Evolutionary conservation across 2,113 vertebrate species (phyloP), one percentile per base, ranked within the genome.

Genomic region (Dicerorhinus sumatrensis): DNA sequence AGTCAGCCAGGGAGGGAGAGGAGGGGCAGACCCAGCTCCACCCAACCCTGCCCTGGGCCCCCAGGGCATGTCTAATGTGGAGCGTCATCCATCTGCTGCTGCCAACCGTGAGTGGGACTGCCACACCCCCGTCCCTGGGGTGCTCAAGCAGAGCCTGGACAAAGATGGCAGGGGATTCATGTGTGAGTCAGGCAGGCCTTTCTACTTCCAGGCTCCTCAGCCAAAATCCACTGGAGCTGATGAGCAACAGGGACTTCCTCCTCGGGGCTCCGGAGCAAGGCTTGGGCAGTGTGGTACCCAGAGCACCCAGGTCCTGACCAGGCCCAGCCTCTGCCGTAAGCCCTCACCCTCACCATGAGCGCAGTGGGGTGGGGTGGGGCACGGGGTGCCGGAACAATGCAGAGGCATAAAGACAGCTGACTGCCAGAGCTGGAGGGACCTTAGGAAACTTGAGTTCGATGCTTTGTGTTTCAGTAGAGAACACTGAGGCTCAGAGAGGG

Each of bases 311-410:
- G 75, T 60, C 36, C 51, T n/a, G 54, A 77, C 23, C 48, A 81
- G 62, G 18, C 36, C 67, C 33, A 33, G 62, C 39, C 60, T 76
- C 42, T 0, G 3, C 36, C 4, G 5, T n/a, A 1, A 3, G n/a
- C 58, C 63, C 23, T 82, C 70, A n/a, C 21, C 17, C 21, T 63
- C 58, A 33, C 62, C 14, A 3, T 1, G 46, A 83, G 75, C 9
- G 5, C 67, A 0, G 46, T 0, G 1, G 39, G 46, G 9, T 1
- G 3, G 67, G 21, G 2, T 27, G 9, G 39, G 36, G 10, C 6
- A 0, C 1, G 2, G 20, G n/a, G 5, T 9, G 18, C 67, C 1
- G 1, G 39, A 16, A 48, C 20, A n/a, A 48, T 9, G 56, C 31
- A 62, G 31, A 70, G 27, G 73, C n/a, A 8, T 2, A 39, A 33